phyloP scores from a whole-genome alignment of 2,797 vertebrate genomes.

The Acrocephalus scirpaceus region DNA sequence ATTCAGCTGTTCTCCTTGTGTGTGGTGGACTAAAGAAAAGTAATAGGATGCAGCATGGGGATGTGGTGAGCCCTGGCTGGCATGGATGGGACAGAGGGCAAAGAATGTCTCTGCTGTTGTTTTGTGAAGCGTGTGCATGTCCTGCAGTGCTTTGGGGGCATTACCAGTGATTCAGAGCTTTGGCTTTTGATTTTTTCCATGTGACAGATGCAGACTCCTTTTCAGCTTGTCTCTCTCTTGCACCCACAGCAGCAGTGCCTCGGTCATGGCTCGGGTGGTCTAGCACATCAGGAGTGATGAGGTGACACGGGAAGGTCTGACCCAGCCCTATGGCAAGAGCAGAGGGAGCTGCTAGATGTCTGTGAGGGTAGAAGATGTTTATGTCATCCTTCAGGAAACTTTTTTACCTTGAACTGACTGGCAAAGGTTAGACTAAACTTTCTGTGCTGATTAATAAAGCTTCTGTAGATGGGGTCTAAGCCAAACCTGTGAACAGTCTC shows the following conservation, averaged over 20 bases:
- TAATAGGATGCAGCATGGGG: background rate
- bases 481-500: slow-evolving; percentile 14
- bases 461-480: slow-evolving; percentile 10
- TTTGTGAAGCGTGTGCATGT: accelerated
- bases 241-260: accelerated
- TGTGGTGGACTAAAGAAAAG: background rate
- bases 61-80: background rate
- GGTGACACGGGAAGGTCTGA: background rate
- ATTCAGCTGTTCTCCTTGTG: background rate
- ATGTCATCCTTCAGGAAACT: background rate
- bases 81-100: background rate
- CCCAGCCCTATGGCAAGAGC: background rate
- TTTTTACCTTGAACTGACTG: slow-evolving; percentile 14
- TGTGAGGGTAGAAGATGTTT: background rate
- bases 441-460: slow-evolving; percentile 16
- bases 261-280: accelerated
- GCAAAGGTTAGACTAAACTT: slow-evolving; percentile 20
- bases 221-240: background rate
- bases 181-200: background rate
- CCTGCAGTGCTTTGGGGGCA: background rate
- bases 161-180: background rate
- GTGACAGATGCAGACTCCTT: background rate
- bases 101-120: accelerated
- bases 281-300: background rate
- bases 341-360: background rate